A percentile compares a stretch with the other conserved stretches of the same genome.
Evolutionary conservation across 2,888 invertebrate species (phyloP).

Genomic region (Dasysyrphus tricinctus): DNA sequence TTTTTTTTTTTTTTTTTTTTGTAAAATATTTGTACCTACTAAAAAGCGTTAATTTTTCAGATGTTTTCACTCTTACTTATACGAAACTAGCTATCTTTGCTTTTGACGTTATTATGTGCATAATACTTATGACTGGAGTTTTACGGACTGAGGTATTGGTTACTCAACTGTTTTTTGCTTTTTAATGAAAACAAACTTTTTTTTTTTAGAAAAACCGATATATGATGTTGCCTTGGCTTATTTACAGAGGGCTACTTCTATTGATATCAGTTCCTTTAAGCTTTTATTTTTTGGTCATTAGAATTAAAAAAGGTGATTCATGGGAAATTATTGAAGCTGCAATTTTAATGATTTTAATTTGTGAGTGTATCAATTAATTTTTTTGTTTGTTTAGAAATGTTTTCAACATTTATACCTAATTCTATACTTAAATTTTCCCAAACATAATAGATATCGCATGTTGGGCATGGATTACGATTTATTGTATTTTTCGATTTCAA

Average conservation of each 20-base stretch:
- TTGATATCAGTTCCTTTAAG: not conserved
- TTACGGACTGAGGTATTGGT: not conserved
- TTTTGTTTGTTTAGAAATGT: too few species aligned
- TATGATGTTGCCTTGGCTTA: not conserved
- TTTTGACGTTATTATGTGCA: not conserved
- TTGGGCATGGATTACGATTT: not conserved
- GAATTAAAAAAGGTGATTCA: accelerated
- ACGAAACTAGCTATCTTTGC: not conserved
- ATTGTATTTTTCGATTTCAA: not conserved
- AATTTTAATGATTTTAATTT: not conserved
- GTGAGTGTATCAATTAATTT: not conserved
- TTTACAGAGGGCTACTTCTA: not conserved
- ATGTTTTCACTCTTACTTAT: not conserved
- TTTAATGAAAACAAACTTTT: not conserved
- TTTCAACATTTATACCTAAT: too few species aligned
- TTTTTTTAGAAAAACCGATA: not conserved
- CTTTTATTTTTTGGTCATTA: not conserved
- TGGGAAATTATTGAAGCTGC: not conserved
- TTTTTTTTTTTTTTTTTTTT: too few species aligned
- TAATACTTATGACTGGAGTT: not conserved
- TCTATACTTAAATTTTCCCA: not conserved
- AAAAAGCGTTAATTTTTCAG: not conserved
- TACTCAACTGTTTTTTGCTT: not conserved
- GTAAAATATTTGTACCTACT: not conserved
- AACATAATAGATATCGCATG: not conserved